Base-by-base conservation (phyloP, 2,113 vertebrate genomes). In the Ardeotis arabs region DNA sequence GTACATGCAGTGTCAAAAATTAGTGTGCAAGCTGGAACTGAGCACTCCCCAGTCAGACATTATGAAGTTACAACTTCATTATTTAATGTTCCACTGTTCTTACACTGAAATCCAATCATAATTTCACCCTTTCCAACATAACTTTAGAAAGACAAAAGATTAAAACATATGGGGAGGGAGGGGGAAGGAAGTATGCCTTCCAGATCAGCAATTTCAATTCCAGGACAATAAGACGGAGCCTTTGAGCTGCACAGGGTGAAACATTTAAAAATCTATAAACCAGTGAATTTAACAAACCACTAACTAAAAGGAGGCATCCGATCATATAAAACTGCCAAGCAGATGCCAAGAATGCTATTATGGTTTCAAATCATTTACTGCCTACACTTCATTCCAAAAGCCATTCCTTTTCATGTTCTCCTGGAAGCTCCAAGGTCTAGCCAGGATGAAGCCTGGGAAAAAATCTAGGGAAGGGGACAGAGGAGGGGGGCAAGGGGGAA, bases 221-320 rank as follows among this genome's bases (percentile, higher is more conserved):
- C 88, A 82, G 75, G 62, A 79, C 81, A 88, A 33, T 62, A 94
- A 82, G n/a, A 39, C 47, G 67, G 52, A 94, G 39, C 35, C 62
- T 78, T 56, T 64, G 66, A 94, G 45, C 50, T 80, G 28, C 79
- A 75, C 19, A 60, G n/a, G 67, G 39, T 9, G 2, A 95, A 87
- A 87, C 83, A 87, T 73, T 96, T 92, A 85, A 89, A 97, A 96
- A 94, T 93, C 92, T 87, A 94, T 89, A 96, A 96, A 96, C 52
- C 67, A 66, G 64, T 52, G 59, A 94, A 94, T 97, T 95, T 96
- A 93, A 95, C 82, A 96, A 96, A 87, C 90, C 79, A 35, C 89
- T 96, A 94, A 96, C 93, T 92, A 92, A 95, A 94, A 96, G 82
- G 79, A 94, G 85, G 74, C 41, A 96, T 85, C 93, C 67, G 90